phyloP scores from a whole-genome alignment of 2,113 vertebrate species.

The Bos taurus region ARS-UCD2.0 NC_037351.1:43292001-43292500 shows the following conservation, averaged over 20 bases:
- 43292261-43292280: neutral
- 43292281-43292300: neutral
- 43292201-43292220: neutral
- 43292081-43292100: neutral
- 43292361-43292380: neutral
- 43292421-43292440: neutral
- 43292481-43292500: neutral
- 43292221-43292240: neutral
- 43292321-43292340: neutral
- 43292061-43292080: neutral
- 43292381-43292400: neutral
- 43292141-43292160: neutral
- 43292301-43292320: neutral
- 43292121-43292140: neutral
- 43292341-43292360: neutral
- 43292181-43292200: neutral
- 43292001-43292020: neutral
- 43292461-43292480: neutral
- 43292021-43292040: neutral
- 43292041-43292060: neutral
- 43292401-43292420: neutral
- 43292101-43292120: neutral
- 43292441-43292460: neutral
- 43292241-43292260: conserved; percentile 12
- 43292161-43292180: neutral